A percentile compares a stretch with the other conserved stretches of the same genome.
These are phyloP conservation scores for Stenotaenia linearis DNA, from an alignment of 2,888 invertebrate species.

Conservation along the genomic window DNA sequence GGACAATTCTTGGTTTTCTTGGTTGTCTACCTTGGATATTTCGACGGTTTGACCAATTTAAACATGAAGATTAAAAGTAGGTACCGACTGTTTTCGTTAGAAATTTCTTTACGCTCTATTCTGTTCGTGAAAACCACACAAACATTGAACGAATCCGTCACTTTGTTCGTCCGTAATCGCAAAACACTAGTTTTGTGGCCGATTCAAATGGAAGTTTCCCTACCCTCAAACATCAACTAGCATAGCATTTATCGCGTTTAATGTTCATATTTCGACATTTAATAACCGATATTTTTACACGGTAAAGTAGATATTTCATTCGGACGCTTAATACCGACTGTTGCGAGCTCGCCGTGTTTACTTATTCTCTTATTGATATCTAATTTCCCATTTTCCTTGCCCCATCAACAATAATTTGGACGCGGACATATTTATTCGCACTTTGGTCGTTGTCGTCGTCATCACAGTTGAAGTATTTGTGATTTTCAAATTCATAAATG, in stretches of 20 bases:
- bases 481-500: neutral
- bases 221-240: neutral
- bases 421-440: conserved; percentile 33
- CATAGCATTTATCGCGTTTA: neutral
- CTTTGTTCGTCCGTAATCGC: conserved; percentile 28
- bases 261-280: too few species aligned
- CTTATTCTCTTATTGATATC: neutral
- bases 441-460: conserved; percentile 26
- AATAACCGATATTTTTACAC: neutral
- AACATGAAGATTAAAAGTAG: neutral
- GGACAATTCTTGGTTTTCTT: conserved; percentile 29
- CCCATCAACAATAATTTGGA: conserved; percentile 30
- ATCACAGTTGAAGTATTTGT: neutral
- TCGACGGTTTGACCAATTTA: neutral
- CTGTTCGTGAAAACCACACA: conserved; percentile 17
- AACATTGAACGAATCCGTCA: conserved; percentile 30
- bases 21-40: neutral
- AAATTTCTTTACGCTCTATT: neutral
- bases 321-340: neutral
- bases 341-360: neutral
- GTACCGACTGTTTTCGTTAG: neutral
- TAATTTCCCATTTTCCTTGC: conserved; percentile 30
- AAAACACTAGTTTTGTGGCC: neutral
- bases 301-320: neutral
- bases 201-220: neutral